Evolutionary conservation across 2,113 vertebrate species (phyloP), one percentile per base, ranked within the genome.

Genomic region (Hyaena hyaena): DNA sequence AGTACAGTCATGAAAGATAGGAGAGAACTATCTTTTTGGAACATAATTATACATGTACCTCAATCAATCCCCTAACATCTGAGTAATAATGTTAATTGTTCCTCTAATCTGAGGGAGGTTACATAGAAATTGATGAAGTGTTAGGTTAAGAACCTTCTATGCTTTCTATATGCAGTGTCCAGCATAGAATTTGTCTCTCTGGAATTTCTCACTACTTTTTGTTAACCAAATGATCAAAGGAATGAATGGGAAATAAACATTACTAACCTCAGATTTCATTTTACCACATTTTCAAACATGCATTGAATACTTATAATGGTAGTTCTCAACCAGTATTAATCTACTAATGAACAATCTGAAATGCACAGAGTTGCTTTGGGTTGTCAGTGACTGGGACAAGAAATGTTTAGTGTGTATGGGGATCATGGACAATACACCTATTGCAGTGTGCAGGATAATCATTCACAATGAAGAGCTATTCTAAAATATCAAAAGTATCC

Each of bases 151-250:
- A 77, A 8, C 24, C 35, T 14, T 71, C 5, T 7, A n/a, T 19
- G 31, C 6, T 2, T 0, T 63, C 26, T 9, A 12, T 24, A 19
- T 24, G 0, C 3, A 19, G 1, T 28, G 39, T 23, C 10, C 28
- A 68, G 8, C 8, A 58, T 3, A 55, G 53, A 16, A n/a, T 79
- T 73, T 69, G 4, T 61, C 17, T 74, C 4, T 0, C 1, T 39
- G 24, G 1, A 28, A 7, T 80, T 93, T 90, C 31, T 87, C 9
- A 71, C 15, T 19, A 24, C 15, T 58, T 69, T 53, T 39, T 71
- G 31, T n/a, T n/a, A 86, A 84, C 50, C 2, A 74, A 71, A 28
- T 69, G 4, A 76, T 4, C 7, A 50, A 53, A 76, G 4, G 12
- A 50, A 55, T n/a, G 8, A 66, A 68, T 53, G 31, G 10, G 43